Conservation (phyloP, 2,797 vertebrate species). For the Tympanoctomys barrerae region DNA sequence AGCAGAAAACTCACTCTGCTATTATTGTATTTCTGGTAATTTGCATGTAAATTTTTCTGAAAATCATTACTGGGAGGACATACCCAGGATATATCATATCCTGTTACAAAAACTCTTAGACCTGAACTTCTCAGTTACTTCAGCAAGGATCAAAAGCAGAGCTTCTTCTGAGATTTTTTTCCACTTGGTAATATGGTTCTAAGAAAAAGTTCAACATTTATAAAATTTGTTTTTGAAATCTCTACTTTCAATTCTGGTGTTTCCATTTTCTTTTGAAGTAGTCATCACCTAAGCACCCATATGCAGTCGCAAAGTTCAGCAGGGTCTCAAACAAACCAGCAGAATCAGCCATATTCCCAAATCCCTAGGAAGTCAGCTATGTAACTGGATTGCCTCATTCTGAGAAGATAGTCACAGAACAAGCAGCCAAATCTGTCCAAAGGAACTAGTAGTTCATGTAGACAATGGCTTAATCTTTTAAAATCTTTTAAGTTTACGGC, state of each 20-base stretch:
- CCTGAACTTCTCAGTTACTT: background rate
- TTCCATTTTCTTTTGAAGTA: background rate
- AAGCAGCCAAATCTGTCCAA: background rate
- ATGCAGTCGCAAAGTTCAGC: background rate
- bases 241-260: background rate
- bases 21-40: background rate
- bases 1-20: background rate
- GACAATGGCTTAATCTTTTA: conserved; percentile 47
- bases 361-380: background rate
- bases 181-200: background rate
- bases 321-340: background rate
- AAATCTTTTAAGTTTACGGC: conserved; percentile 20
- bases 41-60: background rate
- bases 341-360: background rate
- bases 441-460: background rate
- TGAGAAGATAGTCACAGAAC: background rate
- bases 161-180: conserved; percentile 22
- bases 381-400: background rate
- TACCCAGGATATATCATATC: background rate
- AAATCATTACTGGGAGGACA: background rate
- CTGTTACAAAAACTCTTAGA: background rate
- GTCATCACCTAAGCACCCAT: background rate
- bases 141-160: background rate
- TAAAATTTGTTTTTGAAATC: background rate
- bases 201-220: background rate